phyloP scores from a whole-genome alignment of 2,888 invertebrate genomes.

The Nezara viridula region DNA sequence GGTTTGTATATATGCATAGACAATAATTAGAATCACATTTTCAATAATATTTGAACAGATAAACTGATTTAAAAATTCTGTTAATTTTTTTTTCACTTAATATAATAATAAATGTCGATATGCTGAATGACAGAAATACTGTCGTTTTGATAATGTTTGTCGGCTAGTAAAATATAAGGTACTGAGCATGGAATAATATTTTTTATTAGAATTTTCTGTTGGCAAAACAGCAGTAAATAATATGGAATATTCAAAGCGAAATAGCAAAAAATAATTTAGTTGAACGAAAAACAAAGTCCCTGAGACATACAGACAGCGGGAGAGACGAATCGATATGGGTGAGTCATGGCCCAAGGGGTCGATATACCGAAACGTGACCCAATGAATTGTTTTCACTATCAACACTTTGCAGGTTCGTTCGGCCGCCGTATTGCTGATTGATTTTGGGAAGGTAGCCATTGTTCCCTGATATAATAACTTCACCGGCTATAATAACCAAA shows the following conservation, averaged over 20 bases:
- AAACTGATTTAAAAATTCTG: too few relatives aligned
- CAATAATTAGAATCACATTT: too few relatives aligned
- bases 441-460: not conserved
- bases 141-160: too few relatives aligned
- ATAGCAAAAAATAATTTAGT: not conserved
- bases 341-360: slow-evolving; percentile 20
- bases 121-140: too few relatives aligned
- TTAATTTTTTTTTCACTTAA: too few relatives aligned
- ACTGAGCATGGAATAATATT: too few relatives aligned
- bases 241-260: not conserved
- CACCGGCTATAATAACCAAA: slow-evolving; percentile 4
- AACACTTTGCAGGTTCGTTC: slow-evolving; percentile 12
- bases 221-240: too few relatives aligned
- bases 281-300: not conserved
- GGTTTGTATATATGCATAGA: too few relatives aligned
- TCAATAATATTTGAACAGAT: too few relatives aligned
- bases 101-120: too few relatives aligned
- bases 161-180: too few relatives aligned
- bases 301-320: not conserved
- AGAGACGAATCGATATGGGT: not conserved
- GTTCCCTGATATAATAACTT: slow-evolving; percentile 18
- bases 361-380: slow-evolving; percentile 27
- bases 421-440: not conserved
- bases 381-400: slow-evolving; percentile 30
- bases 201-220: too few relatives aligned